A percentile compares a stretch with the other conserved stretches of the same genome.
phyloP scores from a whole-genome alignment of 2,888 invertebrate species.

The Cryptus viduatorius region DNA sequence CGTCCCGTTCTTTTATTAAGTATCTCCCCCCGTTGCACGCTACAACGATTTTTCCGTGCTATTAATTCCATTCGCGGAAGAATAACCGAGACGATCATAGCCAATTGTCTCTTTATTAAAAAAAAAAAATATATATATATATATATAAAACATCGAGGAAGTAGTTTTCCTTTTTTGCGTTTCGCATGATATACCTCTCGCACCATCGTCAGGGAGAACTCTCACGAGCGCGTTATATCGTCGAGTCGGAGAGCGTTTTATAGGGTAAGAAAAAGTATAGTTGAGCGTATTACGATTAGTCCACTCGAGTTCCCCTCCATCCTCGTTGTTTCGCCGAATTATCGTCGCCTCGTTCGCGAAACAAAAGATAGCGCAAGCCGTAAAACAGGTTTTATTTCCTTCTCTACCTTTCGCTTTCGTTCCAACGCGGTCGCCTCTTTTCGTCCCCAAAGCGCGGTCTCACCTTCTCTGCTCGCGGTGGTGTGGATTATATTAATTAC shows the following conservation, averaged over 20 bases:
- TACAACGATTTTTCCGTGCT: slow-evolving; percentile 67
- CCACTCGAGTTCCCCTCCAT: background rate
- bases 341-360: slow-evolving; percentile 54
- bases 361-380: slow-evolving; percentile 44
- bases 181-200: background rate
- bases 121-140: too few species aligned
- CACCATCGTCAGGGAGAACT: background rate
- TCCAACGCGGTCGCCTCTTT: slow-evolving; percentile 19
- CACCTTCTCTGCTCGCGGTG: background rate
- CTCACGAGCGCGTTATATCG: background rate
- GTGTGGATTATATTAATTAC: slow-evolving; percentile 31
- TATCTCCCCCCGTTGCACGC: slow-evolving; percentile 42
- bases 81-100: slow-evolving; percentile 35
- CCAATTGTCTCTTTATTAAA: slow-evolving; percentile 19
- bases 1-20: slow-evolving; percentile 36
- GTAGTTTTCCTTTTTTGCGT: slow-evolving; percentile 37
- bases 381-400: slow-evolving; percentile 41
- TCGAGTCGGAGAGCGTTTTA: background rate
- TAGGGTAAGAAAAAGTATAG: background rate
- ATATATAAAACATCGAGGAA: background rate
- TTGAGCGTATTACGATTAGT: slow-evolving; percentile 49
- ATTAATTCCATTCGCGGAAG: slow-evolving; percentile 53
- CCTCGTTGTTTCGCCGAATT: slow-evolving; percentile 39
- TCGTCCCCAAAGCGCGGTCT: background rate
- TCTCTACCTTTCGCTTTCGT: slow-evolving; percentile 43